Evolutionary conservation across 1,140 invertebrate species (phyloP).

Genomic region (Listronotus oregonensis): DNA sequence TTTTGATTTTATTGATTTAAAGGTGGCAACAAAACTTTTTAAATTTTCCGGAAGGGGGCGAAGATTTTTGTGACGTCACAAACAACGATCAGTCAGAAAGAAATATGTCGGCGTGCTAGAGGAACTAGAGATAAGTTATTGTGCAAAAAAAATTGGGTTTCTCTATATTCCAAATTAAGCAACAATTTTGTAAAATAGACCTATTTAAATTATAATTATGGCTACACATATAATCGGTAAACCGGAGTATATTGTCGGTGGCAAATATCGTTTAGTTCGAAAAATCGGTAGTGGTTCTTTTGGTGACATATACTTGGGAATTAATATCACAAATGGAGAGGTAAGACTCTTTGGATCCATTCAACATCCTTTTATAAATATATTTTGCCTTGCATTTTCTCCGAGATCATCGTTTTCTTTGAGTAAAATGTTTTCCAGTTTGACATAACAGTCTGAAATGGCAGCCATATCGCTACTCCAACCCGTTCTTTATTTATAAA

Average conservation of each 20-base stretch:
- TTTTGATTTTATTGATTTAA: too few species aligned
- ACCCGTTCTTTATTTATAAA: conserved; percentile 30
- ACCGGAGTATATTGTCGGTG: conserved; percentile 71
- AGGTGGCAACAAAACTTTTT: too few species aligned
- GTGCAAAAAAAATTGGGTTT: conserved; percentile 49
- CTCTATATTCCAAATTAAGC: conserved; percentile 45
- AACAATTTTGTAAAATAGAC: conserved; percentile 42
- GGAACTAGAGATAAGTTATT: conserved; percentile 53
- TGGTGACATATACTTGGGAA: conserved; percentile 97
- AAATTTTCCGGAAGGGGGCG: not conserved
- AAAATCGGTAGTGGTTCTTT: conserved; percentile 99
- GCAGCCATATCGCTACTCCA: conserved; percentile 46
- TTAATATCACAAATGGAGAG: conserved; percentile 96
- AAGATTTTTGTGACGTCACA: conserved; percentile 50
- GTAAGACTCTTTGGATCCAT: conserved; percentile 41
- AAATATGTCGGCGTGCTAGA: conserved; percentile 56
- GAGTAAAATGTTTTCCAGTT: conserved; percentile 4
- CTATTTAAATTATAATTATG: conserved; percentile 48
- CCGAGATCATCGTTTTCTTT: conserved; percentile 3
- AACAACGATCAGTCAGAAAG: conserved; percentile 52
- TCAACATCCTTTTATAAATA: not conserved
- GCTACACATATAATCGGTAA: conserved; percentile 47
- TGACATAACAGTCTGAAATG: conserved; percentile 39
- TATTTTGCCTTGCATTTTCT: not conserved
- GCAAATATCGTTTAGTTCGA: conserved; percentile 92